Conservation (phyloP, 2,113 vertebrate species). For the Sorex araneus region DNA sequence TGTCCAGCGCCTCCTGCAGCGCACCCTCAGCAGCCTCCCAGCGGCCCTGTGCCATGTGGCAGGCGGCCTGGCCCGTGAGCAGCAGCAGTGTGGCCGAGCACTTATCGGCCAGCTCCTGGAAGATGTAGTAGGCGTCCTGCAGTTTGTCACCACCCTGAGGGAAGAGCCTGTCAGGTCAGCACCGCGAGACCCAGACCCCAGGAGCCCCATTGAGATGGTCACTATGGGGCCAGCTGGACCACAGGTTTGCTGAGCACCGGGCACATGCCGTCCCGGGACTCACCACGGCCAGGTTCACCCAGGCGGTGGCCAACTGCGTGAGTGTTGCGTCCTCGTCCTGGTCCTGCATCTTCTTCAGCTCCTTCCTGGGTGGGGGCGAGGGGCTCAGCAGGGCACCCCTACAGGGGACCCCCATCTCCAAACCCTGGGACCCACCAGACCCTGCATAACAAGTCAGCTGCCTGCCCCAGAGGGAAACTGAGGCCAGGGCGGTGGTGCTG, state of each 20-base stretch:
- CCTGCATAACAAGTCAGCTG: no score
- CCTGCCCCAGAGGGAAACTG: no score
- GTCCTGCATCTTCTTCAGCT: conserved; percentile 98
- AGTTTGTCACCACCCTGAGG: conserved; percentile 96
- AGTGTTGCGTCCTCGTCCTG: conserved; percentile 97
- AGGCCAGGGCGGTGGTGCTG: no score
- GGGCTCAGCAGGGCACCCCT: no score
- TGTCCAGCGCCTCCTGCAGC: conserved; percentile 94
- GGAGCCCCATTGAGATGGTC: no score
- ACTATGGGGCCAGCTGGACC: no score
- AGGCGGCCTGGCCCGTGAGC: conserved; percentile 95
- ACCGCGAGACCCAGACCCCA: no score
- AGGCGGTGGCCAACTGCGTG: conserved; percentile 97
- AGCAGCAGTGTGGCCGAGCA: conserved; percentile 95
- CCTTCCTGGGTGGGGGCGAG: conserved; percentile 90
- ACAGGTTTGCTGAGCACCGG: no score
- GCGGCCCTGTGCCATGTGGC: conserved; percentile 96
- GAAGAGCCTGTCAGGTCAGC: not conserved
- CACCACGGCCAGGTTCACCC: conserved; percentile 95
- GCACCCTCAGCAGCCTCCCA: conserved; percentile 97
- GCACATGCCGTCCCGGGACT: conserved; percentile 69
- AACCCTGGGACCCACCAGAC: not conserved
- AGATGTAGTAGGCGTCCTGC: conserved; percentile 98
- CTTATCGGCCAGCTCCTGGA: conserved; percentile 98
- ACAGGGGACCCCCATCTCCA: no score